A percentile compares a stretch with the other conserved stretches of the same genome.
phyloP scores from a whole-genome alignment of 2,888 invertebrate species.

The Eubasilissa splendida region DNA sequence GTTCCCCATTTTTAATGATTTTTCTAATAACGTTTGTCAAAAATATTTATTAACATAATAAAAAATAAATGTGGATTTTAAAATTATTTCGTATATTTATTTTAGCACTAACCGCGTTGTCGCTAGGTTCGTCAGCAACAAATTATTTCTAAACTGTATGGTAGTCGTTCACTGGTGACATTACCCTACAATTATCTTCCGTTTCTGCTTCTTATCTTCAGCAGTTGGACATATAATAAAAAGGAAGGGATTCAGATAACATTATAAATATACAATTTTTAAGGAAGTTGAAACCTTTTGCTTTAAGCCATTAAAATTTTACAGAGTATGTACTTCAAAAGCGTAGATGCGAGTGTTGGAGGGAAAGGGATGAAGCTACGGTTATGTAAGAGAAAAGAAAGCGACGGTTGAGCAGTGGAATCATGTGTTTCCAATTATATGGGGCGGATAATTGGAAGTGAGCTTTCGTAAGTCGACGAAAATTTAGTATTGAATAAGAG shows the following conservation, averaged over 20 bases:
- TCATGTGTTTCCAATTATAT: constrained; percentile 8
- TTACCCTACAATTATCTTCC: not conserved
- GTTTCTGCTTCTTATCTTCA: not conserved
- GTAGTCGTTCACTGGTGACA: not conserved
- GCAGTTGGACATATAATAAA: too few species aligned
- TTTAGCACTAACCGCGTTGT: too few species aligned
- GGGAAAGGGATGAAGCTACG: not conserved
- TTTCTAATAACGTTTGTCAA: too few species aligned
- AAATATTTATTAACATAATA: too few species aligned
- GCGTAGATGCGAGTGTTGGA: not conserved
- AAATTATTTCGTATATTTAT: too few species aligned
- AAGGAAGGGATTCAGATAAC: too few species aligned
- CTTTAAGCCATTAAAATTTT: not conserved
- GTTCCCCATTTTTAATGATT: too few species aligned
- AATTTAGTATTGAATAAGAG: not conserved
- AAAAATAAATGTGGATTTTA: too few species aligned
- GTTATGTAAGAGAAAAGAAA: not conserved
- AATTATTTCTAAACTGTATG: not conserved
- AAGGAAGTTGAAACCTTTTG: not conserved
- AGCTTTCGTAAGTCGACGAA: not conserved
- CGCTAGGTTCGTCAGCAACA: too few species aligned
- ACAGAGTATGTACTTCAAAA: not conserved
- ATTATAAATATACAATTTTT: too few species aligned
- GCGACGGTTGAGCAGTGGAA: not conserved
- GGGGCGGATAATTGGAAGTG: not conserved